Percentiles rank a stretch among this genome's conserved stretches.
These are phyloP conservation scores for Pedionomus torquatus DNA, from an alignment of 2,113 vertebrate genomes.

Conservation along the genomic window DNA sequence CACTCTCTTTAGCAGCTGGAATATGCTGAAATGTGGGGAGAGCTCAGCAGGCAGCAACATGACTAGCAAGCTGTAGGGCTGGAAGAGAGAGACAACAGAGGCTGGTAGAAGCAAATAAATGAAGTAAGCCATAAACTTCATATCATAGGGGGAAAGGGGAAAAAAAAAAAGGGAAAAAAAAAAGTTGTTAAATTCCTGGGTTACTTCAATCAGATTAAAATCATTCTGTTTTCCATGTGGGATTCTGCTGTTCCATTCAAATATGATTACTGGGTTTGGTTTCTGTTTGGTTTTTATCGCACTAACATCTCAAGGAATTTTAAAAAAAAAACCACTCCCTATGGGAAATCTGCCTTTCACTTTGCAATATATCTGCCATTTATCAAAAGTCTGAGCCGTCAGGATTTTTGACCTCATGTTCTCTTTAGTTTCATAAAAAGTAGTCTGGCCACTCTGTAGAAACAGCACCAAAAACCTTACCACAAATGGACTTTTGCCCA, in stretches of 20 bases:
- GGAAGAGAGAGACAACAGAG: neutral
- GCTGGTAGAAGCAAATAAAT: neutral
- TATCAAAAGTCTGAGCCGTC: constrained; percentile 30
- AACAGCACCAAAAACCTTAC: constrained; percentile 8
- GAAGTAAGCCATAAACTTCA: neutral
- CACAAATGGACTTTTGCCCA: neutral
- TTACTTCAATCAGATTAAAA: constrained; percentile 7
- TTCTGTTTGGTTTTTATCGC: constrained; percentile 26
- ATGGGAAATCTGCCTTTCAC: constrained; percentile 49
- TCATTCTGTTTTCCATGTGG: neutral
- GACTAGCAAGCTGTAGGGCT: neutral
- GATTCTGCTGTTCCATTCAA: constrained; percentile 9
- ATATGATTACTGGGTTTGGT: neutral
- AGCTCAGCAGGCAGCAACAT: neutral
- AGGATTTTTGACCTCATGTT: constrained; percentile 19
- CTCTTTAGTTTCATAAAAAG: neutral
- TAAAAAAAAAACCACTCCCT: neutral
- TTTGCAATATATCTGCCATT: constrained; percentile 41
- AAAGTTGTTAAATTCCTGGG: neutral
- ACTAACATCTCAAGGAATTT: constrained; percentile 16
- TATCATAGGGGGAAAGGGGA: neutral
- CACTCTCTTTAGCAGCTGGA: neutral
- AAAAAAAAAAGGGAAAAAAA: neutral
- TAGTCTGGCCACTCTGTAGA: neutral
- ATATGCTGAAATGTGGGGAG: neutral